A percentile compares a stretch with the other conserved stretches of the same genome.
phyloP scores from a whole-genome alignment of 2,113 vertebrate species.

The Psophia crepitans region DNA sequence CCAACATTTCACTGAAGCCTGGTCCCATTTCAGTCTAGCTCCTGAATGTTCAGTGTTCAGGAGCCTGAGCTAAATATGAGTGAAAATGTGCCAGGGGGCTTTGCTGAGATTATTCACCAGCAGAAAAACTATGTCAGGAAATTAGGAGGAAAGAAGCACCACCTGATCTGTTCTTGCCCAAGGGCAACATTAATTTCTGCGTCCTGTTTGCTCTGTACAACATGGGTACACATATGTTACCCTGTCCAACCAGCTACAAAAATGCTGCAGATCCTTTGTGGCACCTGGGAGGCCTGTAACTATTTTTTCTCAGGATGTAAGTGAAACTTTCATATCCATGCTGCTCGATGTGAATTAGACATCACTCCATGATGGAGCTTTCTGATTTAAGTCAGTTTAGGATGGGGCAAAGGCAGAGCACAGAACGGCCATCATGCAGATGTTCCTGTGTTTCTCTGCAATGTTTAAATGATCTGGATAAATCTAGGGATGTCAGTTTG shows the following conservation, averaged over 20 bases:
- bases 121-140: constrained; percentile 7
- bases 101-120: not conserved
- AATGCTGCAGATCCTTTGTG: not conserved
- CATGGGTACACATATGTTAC: not conserved
- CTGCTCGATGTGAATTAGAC: not conserved
- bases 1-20: constrained; percentile 22
- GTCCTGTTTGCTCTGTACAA: constrained; percentile 8
- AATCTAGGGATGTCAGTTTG: not conserved
- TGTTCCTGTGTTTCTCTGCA: not conserved
- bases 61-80: not conserved
- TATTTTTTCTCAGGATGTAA: not conserved
- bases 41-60: not conserved
- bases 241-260: not conserved
- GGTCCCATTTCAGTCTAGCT: not conserved
- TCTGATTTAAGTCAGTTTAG: not conserved
- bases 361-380: not conserved
- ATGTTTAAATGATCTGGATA: not conserved
- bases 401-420: not conserved
- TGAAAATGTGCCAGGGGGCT: constrained; percentile 16
- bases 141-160: constrained; percentile 28
- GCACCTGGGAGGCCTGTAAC: not conserved
- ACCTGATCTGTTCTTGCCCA: constrained; percentile 26
- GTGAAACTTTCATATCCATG: not conserved
- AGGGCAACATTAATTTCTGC: constrained; percentile 12
- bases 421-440: not conserved